Evolutionary conservation across 1,140 invertebrate genomes (phyloP).

Genomic region (Rhynchophorus ferrugineus): DNA sequence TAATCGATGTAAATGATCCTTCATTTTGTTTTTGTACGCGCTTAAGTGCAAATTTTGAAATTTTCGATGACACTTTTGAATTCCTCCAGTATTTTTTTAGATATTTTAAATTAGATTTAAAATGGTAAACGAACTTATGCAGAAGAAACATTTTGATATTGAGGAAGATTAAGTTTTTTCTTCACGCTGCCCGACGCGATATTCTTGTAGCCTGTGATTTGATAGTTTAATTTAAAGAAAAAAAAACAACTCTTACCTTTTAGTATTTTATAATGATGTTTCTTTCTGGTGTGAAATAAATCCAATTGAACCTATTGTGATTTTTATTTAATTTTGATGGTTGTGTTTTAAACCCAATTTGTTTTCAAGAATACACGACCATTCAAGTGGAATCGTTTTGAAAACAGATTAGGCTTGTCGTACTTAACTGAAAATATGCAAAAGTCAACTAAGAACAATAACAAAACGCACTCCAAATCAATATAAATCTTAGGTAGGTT

Average conservation of each 20-base stretch:
- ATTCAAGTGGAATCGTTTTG: neutral
- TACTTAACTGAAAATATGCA: no score
- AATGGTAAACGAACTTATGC: constrained; percentile 4
- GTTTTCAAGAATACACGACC: neutral
- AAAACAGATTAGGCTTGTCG: constrained; percentile 5
- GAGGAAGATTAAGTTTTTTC: no score
- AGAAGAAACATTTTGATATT: constrained; percentile 8
- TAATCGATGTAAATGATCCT: constrained; percentile 21
- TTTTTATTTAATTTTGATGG: constrained; percentile 22
- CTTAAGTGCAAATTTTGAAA: constrained; percentile 11
- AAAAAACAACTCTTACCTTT: constrained; percentile 17
- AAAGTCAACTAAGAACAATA: no score
- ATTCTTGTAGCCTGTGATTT: constrained; percentile 28
- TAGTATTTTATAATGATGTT: constrained; percentile 28
- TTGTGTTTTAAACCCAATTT: constrained; percentile 5
- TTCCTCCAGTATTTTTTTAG: neutral
- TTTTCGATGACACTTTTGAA: neutral
- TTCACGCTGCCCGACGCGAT: neutral
- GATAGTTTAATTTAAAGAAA: constrained; percentile 19
- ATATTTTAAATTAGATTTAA: neutral
- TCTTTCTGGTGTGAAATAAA: constrained; percentile 31
- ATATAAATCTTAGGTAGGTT: no score
- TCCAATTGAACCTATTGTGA: constrained; percentile 24
- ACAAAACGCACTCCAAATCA: no score
- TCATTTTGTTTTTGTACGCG: constrained; percentile 18